Evolutionary conservation across 2,113 vertebrate genomes (phyloP).

Genomic region (Phylloscopus trochilus): DNA sequence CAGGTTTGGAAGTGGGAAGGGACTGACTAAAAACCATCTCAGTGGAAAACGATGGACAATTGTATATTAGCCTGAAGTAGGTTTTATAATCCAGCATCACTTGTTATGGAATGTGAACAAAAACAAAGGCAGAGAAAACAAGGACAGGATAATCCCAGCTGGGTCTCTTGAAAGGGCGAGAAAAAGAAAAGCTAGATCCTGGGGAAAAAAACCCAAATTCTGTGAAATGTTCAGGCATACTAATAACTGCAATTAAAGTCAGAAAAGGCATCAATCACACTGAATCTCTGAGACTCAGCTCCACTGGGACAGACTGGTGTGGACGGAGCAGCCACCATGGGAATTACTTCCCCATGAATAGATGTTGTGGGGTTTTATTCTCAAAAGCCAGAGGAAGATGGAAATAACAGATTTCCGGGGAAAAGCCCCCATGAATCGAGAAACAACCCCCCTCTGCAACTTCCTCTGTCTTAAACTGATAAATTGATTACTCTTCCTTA

Average conservation of each 20-base stretch:
- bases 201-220: background rate
- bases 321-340: background rate
- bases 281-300: background rate
- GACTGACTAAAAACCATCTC: background rate
- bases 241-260: background rate
- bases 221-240: background rate
- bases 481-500: background rate
- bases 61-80: background rate
- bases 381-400: background rate
- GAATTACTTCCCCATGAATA: background rate
- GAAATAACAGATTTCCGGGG: background rate
- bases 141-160: background rate
- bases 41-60: background rate
- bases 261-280: background rate
- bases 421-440: background rate
- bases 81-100: background rate
- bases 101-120: background rate
- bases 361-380: background rate
- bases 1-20: background rate
- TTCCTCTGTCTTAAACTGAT: background rate
- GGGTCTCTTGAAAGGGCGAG: background rate
- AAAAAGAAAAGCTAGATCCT: background rate
- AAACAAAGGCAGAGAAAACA: background rate
- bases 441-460: accelerated
- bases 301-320: background rate